These are phyloP conservation scores for Ammodytes dubius DNA, from an alignment of 2,113 vertebrate genomes.

Conservation along the genomic window DNA sequence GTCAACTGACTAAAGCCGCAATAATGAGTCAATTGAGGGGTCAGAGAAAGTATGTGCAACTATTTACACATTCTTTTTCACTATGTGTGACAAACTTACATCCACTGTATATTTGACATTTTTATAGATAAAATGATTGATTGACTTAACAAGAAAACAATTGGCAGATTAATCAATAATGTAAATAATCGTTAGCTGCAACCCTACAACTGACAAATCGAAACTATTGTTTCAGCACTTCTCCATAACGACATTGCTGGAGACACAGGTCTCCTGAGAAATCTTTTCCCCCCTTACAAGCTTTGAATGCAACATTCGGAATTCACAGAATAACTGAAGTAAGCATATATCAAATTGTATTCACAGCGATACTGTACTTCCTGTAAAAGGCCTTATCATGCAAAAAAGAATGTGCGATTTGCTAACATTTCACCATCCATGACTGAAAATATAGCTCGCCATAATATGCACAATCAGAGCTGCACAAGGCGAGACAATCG, in stretches of 20 bases:
- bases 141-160: not conserved
- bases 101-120: not conserved
- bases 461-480: slow-evolving; percentile 2
- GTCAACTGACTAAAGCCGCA: not conserved
- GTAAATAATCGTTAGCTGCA: not conserved
- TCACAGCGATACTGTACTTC: not conserved
- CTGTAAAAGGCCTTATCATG: slow-evolving; percentile 12
- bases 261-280: slow-evolving; percentile 26
- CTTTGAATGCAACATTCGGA: not conserved
- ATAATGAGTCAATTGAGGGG: not conserved
- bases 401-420: slow-evolving; percentile 1
- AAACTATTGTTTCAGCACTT: not conserved
- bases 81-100: too few species aligned
- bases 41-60: not conserved
- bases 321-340: slow-evolving; percentile 26
- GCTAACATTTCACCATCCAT: slow-evolving; percentile 7
- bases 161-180: not conserved
- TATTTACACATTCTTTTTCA: not conserved
- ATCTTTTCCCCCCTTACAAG: not conserved
- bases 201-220: not conserved
- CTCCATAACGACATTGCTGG: not conserved
- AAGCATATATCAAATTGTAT: slow-evolving; percentile 28
- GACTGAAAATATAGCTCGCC: slow-evolving; percentile 8
- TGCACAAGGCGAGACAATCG: not conserved
- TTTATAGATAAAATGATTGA: not conserved